Base-by-base conservation (phyloP, 1,140 invertebrate genomes). In the Limonius californicus region DNA sequence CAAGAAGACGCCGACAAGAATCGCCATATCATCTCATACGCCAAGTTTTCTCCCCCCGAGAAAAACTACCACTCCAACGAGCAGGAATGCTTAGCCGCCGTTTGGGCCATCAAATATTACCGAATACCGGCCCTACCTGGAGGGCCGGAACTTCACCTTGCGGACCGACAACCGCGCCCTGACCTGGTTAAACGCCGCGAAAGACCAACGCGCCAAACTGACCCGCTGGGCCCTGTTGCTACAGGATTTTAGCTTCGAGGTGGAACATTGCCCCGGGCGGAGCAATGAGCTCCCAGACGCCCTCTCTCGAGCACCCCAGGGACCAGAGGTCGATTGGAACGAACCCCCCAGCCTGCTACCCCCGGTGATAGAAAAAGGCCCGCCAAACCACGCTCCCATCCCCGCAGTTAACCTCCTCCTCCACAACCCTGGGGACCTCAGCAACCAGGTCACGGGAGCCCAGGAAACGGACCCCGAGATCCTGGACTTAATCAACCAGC, bases 1-100 rank as follows among this genome's bases (percentile, higher is more conserved):
- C 72, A 75, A 43, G 57, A 63, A 4, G 9, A 54, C 3, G 63
- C 68, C 54, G 55, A 63, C 1, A 21, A 70, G 0, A 16, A 58
- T n/a, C 53, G 61, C 2, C 11, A 20, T 12, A 47, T 72, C 0
- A 45, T 74, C 0, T 45, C 61, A 8, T 68, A 63, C 18, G 50
- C 68, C 4, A 65, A 62, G 14, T 32, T 68, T 0, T 60, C 23
- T 3, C 14, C 23, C 0, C 47, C 50, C 0, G 55, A 70, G 39
- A 7, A 9, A 15, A 11, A 20, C 4, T 70, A 68, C 32, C 68
- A 68, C 39, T 30, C 61, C 0, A 68, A 70, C 4, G 76, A 82
- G 62, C 66, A 70, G 47, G 78, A 81, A 71, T 73, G 71, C 50
- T 66, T 81, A 3, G 79, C 78, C 0, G 64, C 82, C 1, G 57